Percentiles rank a stretch among this genome's conserved stretches.
Evolutionary conservation across 1,140 invertebrate genomes (phyloP).

Genomic region (Drosophila ogumai): DNA sequence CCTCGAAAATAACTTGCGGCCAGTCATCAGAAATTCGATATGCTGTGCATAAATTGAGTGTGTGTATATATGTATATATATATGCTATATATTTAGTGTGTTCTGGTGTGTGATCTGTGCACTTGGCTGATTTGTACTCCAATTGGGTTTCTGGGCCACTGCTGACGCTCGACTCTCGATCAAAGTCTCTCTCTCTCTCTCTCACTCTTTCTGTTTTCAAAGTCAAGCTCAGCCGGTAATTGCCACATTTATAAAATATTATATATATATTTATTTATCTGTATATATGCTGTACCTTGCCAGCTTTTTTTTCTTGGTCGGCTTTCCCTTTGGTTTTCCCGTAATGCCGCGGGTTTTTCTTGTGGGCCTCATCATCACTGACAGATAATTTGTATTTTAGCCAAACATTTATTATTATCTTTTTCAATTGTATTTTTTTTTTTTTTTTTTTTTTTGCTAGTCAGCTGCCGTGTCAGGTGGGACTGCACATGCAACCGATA

Average conservation of each 20-base stretch:
- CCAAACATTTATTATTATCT: background rate
- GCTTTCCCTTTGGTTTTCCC: slow-evolving; percentile 3
- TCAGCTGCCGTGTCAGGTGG: slow-evolving; percentile 12
- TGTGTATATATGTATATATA: background rate
- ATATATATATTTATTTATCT: background rate
- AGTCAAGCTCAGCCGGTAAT: slow-evolving; percentile 41
- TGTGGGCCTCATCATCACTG: slow-evolving; percentile 6
- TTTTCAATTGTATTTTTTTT: background rate
- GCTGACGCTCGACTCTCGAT: slow-evolving; percentile 38
- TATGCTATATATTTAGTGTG: slow-evolving; percentile 3
- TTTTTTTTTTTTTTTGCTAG: background rate
- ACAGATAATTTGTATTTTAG: slow-evolving; percentile 17
- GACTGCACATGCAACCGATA: slow-evolving; percentile 28
- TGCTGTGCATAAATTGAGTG: slow-evolving; percentile 2
- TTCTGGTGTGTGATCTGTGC: slow-evolving; percentile 26
- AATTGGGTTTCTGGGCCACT: slow-evolving; percentile 60
- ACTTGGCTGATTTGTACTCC: slow-evolving; percentile 43
- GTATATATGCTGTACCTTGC: background rate
- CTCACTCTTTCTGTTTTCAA: slow-evolving; percentile 19
- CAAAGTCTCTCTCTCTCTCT: slow-evolving; percentile 6
- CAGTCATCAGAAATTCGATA: slow-evolving; percentile 34
- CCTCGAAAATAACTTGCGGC: slow-evolving; percentile 9
- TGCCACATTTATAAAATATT: background rate
- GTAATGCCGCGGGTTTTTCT: slow-evolving; percentile 2
- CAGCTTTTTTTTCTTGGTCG: slow-evolving; percentile 21